Evolutionary conservation across 2,797 vertebrate species (phyloP).

Genomic region (Acipenser oxyrinchus): DNA sequence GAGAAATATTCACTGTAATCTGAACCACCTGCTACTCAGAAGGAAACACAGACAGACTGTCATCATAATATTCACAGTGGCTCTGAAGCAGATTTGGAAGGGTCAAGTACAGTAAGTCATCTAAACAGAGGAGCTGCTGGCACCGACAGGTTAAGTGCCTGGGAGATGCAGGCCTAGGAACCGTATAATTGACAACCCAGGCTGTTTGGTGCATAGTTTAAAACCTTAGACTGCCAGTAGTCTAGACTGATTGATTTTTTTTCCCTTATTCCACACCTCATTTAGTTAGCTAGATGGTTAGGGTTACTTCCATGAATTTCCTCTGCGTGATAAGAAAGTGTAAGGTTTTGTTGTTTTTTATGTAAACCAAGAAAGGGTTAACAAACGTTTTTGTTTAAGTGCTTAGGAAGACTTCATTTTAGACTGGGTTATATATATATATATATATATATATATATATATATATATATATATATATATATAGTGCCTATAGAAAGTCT

Average conservation of each 20-base stretch:
- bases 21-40: neutral
- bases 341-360: neutral
- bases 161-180: neutral
- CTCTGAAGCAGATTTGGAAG: neutral
- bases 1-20: neutral
- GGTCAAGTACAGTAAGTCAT: neutral
- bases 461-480: too few relatives aligned
- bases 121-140: neutral
- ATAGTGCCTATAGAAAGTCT: too few relatives aligned
- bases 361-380: neutral
- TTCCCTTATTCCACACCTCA: neutral
- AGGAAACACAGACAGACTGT: neutral
- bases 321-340: neutral
- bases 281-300: conserved; percentile 2
- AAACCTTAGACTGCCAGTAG: neutral
- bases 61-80: neutral
- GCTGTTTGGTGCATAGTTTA: neutral
- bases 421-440: too few relatives aligned
- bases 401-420: too few relatives aligned
- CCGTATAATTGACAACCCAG: neutral
- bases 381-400: neutral
- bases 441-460: too few relatives aligned
- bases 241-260: conserved; percentile 4
- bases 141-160: neutral
- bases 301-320: neutral